Evolutionary conservation across 2,113 vertebrate species (phyloP).

Genomic region (Alligator mississippiensis): DNA sequence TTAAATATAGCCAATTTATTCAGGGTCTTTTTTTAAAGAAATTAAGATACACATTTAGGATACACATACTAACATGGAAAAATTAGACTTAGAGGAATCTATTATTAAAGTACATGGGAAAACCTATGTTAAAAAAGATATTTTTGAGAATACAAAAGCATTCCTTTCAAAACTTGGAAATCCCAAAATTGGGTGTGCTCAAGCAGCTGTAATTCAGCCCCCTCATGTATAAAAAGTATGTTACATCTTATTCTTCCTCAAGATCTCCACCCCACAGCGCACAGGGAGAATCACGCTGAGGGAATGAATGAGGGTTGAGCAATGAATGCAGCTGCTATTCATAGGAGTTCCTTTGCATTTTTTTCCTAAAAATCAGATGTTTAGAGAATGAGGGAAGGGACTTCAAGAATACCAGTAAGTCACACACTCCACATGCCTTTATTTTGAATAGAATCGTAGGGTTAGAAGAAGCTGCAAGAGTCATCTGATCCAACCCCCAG

Average conservation of each 20-base stretch:
- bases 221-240: background rate
- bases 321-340: background rate
- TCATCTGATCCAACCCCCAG: too few relatives aligned
- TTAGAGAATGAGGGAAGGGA: too few relatives aligned
- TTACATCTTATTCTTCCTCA: background rate
- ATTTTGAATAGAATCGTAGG: background rate
- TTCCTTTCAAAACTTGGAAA: background rate
- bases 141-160: background rate
- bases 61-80: background rate
- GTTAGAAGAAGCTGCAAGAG: too few relatives aligned
- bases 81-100: background rate
- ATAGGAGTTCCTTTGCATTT: background rate
- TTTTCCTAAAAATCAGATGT: background rate
- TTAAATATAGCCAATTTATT: background rate
- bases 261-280: background rate
- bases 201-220: background rate
- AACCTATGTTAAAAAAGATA: background rate
- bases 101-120: rapidly evolving
- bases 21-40: background rate
- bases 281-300: background rate
- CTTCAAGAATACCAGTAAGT: background rate
- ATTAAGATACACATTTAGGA: background rate
- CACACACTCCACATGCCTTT: background rate
- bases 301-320: background rate
- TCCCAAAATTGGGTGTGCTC: background rate